Evolutionary conservation across 2,113 vertebrate species (phyloP).

Genomic region (Indicator indicator): DNA sequence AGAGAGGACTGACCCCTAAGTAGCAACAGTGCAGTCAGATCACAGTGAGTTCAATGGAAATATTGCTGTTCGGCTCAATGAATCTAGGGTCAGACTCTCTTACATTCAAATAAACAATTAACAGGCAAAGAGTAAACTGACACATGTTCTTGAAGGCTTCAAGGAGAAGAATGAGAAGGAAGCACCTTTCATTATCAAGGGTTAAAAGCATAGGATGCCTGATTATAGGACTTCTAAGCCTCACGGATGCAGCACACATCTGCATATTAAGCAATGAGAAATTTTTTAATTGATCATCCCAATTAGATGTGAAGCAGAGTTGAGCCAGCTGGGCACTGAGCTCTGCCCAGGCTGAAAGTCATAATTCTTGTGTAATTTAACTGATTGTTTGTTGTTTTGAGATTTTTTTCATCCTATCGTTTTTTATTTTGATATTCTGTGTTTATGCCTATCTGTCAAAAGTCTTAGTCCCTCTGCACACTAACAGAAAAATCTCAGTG

Average conservation of each 20-base stretch:
- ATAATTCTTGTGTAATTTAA: not conserved
- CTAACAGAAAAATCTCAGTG: not conserved
- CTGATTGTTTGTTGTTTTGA: not conserved
- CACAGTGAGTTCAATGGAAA: not conserved
- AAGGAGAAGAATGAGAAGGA: not conserved
- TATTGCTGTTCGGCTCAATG: not conserved
- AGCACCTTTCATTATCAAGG: not conserved
- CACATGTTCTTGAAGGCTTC: not conserved
- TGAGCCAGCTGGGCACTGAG: not conserved
- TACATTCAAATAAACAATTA: not conserved
- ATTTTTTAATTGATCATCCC: not conserved
- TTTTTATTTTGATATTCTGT: not conserved
- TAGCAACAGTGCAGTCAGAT: not conserved
- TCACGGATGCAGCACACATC: conserved; percentile 6
- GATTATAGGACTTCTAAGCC: not conserved
- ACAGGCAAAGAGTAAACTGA: not conserved
- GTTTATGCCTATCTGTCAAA: not conserved
- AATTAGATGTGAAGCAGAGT: not conserved
- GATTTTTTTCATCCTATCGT: not conserved
- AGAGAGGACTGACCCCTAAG: not conserved
- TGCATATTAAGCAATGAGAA: conserved; percentile 19
- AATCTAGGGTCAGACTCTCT: not conserved
- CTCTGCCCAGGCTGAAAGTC: not conserved
- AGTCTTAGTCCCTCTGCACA: not conserved
- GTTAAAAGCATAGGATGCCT: conserved; percentile 13